phyloP scores from a whole-genome alignment of 2,113 vertebrate genomes.

The Macrotis lagotis region DNA sequence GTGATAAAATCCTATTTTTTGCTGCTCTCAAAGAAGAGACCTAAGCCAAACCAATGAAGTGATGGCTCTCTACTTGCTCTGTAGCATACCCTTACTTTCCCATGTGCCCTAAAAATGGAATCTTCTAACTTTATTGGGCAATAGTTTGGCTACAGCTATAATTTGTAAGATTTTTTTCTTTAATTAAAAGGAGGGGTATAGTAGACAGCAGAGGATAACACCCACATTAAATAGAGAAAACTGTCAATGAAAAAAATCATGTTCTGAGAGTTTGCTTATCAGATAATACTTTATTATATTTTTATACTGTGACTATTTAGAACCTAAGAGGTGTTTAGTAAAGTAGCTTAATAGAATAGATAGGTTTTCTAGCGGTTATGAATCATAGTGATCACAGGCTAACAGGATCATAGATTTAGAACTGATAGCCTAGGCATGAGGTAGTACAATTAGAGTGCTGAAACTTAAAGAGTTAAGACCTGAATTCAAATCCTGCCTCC shows the following conservation, averaged over 20 bases:
- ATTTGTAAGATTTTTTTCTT: not conserved
- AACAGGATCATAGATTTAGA: not conserved
- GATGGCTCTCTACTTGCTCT: not conserved
- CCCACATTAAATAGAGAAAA: not conserved
- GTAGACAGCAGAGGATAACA: not conserved
- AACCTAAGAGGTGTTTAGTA: not conserved
- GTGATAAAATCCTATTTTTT: constrained; percentile 17
- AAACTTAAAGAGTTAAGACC: not conserved
- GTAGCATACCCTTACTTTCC: not conserved
- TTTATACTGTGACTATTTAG: not conserved
- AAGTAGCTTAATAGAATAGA: not conserved
- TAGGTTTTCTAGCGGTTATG: not conserved
- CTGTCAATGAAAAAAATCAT: not conserved
- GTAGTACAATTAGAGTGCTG: not conserved
- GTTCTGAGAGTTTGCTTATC: not conserved
- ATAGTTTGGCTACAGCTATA: not conserved
- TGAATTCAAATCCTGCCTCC: not conserved
- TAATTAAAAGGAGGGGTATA: not conserved
- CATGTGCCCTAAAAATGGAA: not conserved
- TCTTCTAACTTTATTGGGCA: not conserved
- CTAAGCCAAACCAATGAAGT: not conserved
- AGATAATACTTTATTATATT: not conserved
- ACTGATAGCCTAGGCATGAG: not conserved
- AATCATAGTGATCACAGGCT: not conserved
- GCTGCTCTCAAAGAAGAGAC: not conserved